Evolutionary conservation across 2,113 vertebrate species (phyloP).

Genomic region (Noturus placidus): DNA sequence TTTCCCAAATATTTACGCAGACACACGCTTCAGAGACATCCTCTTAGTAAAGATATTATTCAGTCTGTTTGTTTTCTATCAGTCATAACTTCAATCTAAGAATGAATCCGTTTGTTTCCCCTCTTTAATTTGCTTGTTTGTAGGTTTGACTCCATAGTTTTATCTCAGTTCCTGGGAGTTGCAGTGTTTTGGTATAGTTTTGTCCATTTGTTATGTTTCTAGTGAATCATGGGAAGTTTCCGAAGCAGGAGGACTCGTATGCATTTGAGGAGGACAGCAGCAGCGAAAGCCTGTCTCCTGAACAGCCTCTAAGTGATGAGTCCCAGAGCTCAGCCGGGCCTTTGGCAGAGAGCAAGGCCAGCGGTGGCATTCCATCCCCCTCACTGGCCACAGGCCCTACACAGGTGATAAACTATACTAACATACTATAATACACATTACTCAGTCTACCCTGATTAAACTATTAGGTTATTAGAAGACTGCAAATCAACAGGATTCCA

Average conservation of each 20-base stretch:
- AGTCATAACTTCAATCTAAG: slow-evolving; percentile 3
- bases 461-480: background rate
- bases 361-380: slow-evolving; percentile 63
- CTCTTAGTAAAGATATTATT: slow-evolving; percentile 25
- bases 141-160: background rate
- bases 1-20: slow-evolving; percentile 44
- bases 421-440: background rate
- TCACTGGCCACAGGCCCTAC: slow-evolving; percentile 59
- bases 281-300: slow-evolving; percentile 88
- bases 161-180: slow-evolving; percentile 7
- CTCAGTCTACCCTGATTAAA: background rate
- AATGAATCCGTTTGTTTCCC: background rate
- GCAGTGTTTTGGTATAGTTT: slow-evolving; percentile 6
- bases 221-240: slow-evolving; percentile 85
- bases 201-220: slow-evolving; percentile 33
- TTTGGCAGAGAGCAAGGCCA: slow-evolving; percentile 69
- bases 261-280: slow-evolving; percentile 97
- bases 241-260: slow-evolving; percentile 84
- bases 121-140: slow-evolving; percentile 16
- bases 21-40: slow-evolving; percentile 25
- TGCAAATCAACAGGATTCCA: background rate
- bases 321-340: slow-evolving; percentile 77
- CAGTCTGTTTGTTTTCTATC: slow-evolving; percentile 23
- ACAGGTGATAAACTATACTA: slow-evolving; percentile 71
- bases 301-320: slow-evolving; percentile 82